Conservation (phyloP, 2,113 vertebrate species). For the Panthera tigris region DNA sequence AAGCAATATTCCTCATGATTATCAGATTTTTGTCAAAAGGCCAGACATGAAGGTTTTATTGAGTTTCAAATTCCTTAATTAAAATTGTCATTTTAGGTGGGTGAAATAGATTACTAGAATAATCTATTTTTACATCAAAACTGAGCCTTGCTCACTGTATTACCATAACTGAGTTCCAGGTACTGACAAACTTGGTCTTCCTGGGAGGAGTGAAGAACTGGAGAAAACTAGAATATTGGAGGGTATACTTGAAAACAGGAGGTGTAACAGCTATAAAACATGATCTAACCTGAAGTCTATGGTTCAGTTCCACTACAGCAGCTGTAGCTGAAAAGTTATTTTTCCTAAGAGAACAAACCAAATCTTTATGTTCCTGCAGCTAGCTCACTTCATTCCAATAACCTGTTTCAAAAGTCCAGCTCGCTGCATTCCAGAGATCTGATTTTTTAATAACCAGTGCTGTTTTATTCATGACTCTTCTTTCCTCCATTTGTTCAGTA, state of each 20-base stretch:
- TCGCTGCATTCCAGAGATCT: not conserved
- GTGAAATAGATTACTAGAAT: not conserved
- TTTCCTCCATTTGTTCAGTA: not conserved
- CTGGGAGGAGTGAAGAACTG: not conserved
- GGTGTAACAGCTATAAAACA: not conserved
- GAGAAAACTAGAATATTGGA: not conserved
- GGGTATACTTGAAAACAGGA: not conserved
- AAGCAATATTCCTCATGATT: not conserved
- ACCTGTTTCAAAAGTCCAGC: not conserved
- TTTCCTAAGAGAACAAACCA: not conserved
- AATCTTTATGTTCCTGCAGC: not conserved
- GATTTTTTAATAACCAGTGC: not conserved
- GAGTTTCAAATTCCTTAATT: not conserved
- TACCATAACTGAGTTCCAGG: not conserved
- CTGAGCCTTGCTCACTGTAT: not conserved
- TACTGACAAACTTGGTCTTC: not conserved
- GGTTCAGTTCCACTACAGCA: not conserved
- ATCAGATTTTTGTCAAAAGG: not conserved
- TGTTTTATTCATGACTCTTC: conserved; percentile 2
- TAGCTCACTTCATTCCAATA: not conserved
- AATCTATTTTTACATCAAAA: not conserved
- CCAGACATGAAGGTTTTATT: not conserved
- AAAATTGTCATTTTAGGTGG: not conserved
- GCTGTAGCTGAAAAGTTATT: not conserved
- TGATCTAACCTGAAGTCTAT: not conserved